Conservation (phyloP, 2,797 vertebrate species). For the Pachyuromys duprasi region DNA sequence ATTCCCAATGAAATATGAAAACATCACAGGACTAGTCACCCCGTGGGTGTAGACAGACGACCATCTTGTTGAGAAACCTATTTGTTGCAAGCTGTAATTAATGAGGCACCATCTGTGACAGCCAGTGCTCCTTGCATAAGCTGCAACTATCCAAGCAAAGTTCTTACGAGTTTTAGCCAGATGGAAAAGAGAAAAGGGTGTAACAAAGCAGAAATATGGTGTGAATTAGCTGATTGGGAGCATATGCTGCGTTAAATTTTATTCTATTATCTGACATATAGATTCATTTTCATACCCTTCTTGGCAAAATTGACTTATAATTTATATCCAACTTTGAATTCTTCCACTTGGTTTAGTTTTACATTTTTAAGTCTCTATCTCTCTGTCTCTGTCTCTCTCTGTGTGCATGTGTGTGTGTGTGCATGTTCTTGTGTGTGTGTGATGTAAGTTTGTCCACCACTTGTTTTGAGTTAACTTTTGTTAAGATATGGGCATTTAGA, state of each 20-base stretch:
- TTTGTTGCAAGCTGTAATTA: slow-evolving; percentile 66
- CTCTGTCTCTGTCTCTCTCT: not conserved
- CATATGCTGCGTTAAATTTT: slow-evolving; percentile 23
- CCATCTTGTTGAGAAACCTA: slow-evolving; percentile 61
- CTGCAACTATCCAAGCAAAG: slow-evolving; percentile 28
- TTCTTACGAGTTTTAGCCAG: slow-evolving; percentile 53
- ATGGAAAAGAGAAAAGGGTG: slow-evolving; percentile 54
- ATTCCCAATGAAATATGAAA: slow-evolving; percentile 50
- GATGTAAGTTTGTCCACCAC: not conserved
- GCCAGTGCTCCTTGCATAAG: slow-evolving; percentile 22
- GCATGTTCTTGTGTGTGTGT: too few species aligned
- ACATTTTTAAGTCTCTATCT: not conserved
- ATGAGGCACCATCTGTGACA: slow-evolving; percentile 69
- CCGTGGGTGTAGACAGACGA: slow-evolving; percentile 49
- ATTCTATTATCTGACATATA: slow-evolving; percentile 16
- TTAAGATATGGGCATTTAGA: not conserved
- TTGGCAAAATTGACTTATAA: slow-evolving; percentile 44
- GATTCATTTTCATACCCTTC: slow-evolving; percentile 39
- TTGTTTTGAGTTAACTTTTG: not conserved
- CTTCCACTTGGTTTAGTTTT: not conserved
- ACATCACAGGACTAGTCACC: not conserved
- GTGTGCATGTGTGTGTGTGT: too few species aligned
- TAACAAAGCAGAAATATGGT: slow-evolving; percentile 39
- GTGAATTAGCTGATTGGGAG: slow-evolving; percentile 30
- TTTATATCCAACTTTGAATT: not conserved